phyloP scores from a whole-genome alignment of 2,113 vertebrate species.

The Gymnobelideus leadbeateri region DNA sequence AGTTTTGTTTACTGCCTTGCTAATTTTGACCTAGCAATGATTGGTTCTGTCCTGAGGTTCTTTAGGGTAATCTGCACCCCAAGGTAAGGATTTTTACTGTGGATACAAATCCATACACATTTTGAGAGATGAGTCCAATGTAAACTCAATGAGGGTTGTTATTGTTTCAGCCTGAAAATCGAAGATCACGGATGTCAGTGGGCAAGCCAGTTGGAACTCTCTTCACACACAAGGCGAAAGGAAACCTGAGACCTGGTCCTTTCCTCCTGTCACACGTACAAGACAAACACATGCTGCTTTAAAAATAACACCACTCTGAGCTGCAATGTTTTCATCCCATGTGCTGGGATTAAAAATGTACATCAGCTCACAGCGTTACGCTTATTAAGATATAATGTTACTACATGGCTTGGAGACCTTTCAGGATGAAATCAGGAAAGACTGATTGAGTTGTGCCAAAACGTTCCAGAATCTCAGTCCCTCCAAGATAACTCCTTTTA shows the following conservation, averaged over 20 bases:
- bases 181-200: conserved; percentile 19
- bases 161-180: conserved; percentile 8
- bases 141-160: conserved; percentile 12
- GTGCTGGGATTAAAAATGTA: conserved; percentile 80
- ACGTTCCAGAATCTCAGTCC: conserved; percentile 2
- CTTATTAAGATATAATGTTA: conserved; percentile 82
- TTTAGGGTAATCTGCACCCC: neutral
- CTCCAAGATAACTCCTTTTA: neutral
- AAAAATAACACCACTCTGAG: conserved; percentile 89
- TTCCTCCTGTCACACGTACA: conserved; percentile 79
- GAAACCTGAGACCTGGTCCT: conserved; percentile 84
- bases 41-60: neutral
- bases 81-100: conserved; percentile 35
- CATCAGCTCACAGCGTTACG: conserved; percentile 80
- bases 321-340: conserved; percentile 80
- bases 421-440: conserved; percentile 43
- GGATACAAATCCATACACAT: conserved; percentile 2
- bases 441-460: neutral
- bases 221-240: conserved; percentile 59
- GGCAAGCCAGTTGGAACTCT: conserved; percentile 21
- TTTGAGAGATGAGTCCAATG: conserved; percentile 52
- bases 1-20: conserved; percentile 39
- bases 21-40: conserved; percentile 54
- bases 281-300: conserved; percentile 90
- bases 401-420: conserved; percentile 67